phyloP scores from a whole-genome alignment of 2,113 vertebrate genomes.

The Salvelinus sp. region DNA sequence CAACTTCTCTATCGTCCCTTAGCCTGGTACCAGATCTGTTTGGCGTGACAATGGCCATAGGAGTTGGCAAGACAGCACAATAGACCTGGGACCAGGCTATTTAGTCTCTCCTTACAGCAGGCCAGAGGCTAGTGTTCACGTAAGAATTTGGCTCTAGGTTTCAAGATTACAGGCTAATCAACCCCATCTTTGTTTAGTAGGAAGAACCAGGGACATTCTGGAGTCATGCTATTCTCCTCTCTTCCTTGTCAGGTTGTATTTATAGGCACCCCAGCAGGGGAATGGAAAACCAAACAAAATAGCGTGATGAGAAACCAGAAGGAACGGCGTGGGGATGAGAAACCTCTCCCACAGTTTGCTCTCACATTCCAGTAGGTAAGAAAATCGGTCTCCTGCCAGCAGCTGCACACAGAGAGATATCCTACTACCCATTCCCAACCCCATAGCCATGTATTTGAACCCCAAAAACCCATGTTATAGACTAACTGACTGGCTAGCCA shows the following conservation, averaged over 20 bases:
- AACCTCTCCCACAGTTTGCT: conserved; percentile 20
- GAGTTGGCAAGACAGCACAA: not conserved
- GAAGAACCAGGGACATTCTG: not conserved
- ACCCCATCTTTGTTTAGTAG: not conserved
- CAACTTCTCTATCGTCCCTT: too few species aligned
- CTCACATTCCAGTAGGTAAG: conserved; percentile 30
- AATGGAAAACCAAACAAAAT: conserved; percentile 29
- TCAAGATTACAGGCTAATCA: not conserved
- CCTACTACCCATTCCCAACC: not conserved
- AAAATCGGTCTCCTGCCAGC: conserved; percentile 25
- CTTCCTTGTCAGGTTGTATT: conserved; percentile 12
- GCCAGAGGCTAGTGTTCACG: not conserved
- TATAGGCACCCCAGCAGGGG: conserved; percentile 30
- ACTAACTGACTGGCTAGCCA: too few species aligned
- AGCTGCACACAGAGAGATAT: conserved; percentile 13
- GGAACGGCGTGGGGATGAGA: conserved; percentile 3
- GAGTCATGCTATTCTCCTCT: not conserved
- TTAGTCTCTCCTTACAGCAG: too few species aligned
- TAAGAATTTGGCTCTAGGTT: not conserved
- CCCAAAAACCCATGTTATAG: too few species aligned
- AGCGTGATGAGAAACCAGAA: not conserved
- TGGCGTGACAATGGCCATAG: too few species aligned
- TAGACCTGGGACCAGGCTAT: too few species aligned
- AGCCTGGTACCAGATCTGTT: too few species aligned
- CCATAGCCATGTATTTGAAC: not conserved